A percentile compares a stretch with the other conserved stretches of the same genome.
Evolutionary conservation across 2,113 vertebrate species (phyloP).

Genomic region (Coracopsis vasa): DNA sequence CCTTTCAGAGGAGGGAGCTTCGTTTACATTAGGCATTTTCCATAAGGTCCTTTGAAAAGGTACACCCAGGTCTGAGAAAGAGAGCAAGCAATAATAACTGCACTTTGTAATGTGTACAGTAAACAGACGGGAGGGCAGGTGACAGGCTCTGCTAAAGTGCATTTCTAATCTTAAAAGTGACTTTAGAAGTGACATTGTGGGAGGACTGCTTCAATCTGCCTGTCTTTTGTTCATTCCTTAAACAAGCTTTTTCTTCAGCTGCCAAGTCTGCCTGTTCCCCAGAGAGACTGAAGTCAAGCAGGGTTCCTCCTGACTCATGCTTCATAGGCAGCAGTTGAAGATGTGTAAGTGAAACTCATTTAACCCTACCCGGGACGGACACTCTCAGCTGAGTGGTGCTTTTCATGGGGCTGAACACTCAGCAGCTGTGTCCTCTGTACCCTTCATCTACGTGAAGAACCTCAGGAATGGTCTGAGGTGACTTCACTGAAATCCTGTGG

Average conservation of each 20-base stretch:
- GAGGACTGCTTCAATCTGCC: not conserved
- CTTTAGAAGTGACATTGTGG: not conserved
- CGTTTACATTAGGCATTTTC: not conserved
- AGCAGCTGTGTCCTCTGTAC: not conserved
- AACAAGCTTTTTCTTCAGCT: not conserved
- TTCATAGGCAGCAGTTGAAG: not conserved
- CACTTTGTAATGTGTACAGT: not conserved
- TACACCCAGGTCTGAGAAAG: not conserved
- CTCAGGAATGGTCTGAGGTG: not conserved
- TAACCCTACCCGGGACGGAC: not conserved
- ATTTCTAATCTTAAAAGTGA: not conserved
- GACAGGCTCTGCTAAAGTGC: not conserved
- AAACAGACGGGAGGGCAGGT: not conserved
- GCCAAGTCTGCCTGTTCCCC: not conserved
- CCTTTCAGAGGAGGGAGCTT: not conserved
- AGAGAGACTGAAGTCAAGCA: not conserved
- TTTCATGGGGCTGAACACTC: not conserved
- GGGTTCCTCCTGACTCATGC: not conserved
- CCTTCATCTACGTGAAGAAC: not conserved
- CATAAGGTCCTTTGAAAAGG: not conserved
- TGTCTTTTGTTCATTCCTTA: not conserved
- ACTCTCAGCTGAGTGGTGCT: not conserved
- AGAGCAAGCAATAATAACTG: not conserved
- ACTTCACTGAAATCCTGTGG: not conserved
- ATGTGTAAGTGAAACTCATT: not conserved